These are phyloP conservation scores for Crepidodera aurea DNA, from an alignment of 2,888 invertebrate genomes.

Conservation along the genomic window DNA sequence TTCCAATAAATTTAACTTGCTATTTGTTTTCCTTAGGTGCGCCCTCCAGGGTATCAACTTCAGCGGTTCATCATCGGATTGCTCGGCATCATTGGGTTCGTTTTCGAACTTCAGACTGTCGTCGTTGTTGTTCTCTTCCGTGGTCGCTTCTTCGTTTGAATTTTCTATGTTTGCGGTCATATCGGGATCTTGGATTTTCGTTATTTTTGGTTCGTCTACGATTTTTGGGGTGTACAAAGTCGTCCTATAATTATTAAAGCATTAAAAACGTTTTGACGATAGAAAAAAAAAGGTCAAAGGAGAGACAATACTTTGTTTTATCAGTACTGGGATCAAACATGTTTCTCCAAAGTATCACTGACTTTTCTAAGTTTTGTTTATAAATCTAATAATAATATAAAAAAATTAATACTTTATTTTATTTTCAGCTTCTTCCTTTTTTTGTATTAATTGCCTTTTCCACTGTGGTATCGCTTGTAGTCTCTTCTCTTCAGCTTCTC, in stretches of 20 bases:
- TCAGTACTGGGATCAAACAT: no score
- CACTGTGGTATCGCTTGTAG: conserved; percentile 90
- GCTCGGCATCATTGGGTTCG: conserved; percentile 43
- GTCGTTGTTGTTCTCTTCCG: conserved; percentile 59
- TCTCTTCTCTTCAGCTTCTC: conserved; percentile 84
- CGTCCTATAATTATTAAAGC: conserved; percentile 65
- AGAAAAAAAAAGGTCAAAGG: no score
- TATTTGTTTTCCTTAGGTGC: conserved; percentile 88
- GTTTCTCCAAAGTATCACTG: no score
- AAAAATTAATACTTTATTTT: conserved; percentile 75
- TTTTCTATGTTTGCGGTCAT: conserved; percentile 48
- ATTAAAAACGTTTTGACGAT: no score
- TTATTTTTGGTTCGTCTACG: conserved; percentile 66
- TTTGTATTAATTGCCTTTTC: conserved; percentile 88
- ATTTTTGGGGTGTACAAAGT: conserved; percentile 77
- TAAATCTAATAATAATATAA: no score
- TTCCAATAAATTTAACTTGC: conserved; percentile 84
- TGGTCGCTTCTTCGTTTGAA: conserved; percentile 29
- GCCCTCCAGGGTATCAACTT: conserved; percentile 89
- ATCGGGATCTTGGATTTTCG: conserved; percentile 59
- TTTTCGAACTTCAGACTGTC: conserved; percentile 53
- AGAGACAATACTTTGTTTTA: no score
- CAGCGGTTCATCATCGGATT: conserved; percentile 64
- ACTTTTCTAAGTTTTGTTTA: no score
- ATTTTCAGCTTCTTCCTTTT: conserved; percentile 80